Evolutionary conservation across 1,140 invertebrate species (phyloP).

Genomic region (Plodia interpunctella): DNA sequence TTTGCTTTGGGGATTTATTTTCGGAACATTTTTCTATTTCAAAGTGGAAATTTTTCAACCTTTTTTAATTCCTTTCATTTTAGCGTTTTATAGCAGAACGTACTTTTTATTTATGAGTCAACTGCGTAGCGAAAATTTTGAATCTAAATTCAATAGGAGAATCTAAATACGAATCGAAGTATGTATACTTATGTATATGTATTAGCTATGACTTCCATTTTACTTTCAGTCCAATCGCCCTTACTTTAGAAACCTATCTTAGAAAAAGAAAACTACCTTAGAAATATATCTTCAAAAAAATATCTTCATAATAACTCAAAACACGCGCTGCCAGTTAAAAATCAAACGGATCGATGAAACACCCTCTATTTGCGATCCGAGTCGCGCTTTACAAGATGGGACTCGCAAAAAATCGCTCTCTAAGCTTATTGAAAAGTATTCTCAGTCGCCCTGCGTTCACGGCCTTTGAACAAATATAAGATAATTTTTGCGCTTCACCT

Average conservation of each 20-base stretch:
- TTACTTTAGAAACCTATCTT: too few relatives aligned
- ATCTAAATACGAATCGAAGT: too few relatives aligned
- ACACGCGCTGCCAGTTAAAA: conserved; percentile 20
- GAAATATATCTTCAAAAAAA: not conserved
- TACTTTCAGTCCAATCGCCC: too few relatives aligned
- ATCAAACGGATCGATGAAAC: conserved; percentile 44
- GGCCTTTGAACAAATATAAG: conserved; percentile 74
- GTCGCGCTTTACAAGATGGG: conserved; percentile 59
- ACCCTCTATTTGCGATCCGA: conserved; percentile 64
- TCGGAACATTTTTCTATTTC: not conserved
- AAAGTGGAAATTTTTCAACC: not conserved
- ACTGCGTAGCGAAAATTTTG: too few relatives aligned
- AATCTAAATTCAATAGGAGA: too few relatives aligned
- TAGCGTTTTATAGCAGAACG: too few relatives aligned
- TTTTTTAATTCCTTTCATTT: too few relatives aligned
- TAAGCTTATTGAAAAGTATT: conserved; percentile 76
- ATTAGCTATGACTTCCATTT: too few relatives aligned
- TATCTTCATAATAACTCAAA: not conserved
- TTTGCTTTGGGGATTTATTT: conserved; percentile 17
- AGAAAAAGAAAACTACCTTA: too few relatives aligned
- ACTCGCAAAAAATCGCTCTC: conserved; percentile 61
- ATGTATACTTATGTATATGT: too few relatives aligned
- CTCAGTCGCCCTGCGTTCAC: conserved; percentile 65
- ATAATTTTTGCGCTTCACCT: conserved; percentile 72
- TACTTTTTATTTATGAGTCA: too few relatives aligned